Conservation (phyloP, 2,888 invertebrate species). For the Acanthosepion esculentum region DNA sequence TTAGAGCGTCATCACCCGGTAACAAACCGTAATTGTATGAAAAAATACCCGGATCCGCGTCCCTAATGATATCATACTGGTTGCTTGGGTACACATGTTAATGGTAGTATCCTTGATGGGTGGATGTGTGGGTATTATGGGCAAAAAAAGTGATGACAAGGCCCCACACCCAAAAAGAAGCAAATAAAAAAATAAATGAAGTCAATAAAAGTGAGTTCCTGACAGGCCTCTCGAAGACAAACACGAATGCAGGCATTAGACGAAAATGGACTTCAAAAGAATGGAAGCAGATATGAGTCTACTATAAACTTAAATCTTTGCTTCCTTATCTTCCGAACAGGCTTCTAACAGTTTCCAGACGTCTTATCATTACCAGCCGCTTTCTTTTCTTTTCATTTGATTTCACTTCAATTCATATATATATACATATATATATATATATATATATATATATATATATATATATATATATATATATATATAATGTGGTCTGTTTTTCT, state of each 20-base stretch:
- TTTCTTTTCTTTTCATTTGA: conserved; percentile 13
- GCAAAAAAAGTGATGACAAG: conserved; percentile 4
- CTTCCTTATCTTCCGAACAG: background rate
- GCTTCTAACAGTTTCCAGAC: conserved; percentile 23
- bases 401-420: background rate
- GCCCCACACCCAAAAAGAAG: background rate
- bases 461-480: too few relatives aligned
- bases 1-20: too few relatives aligned
- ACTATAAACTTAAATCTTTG: conserved; percentile 8
- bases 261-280: conserved; percentile 8
- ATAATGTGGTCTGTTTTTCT: too few relatives aligned
- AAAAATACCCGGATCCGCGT: too few relatives aligned
- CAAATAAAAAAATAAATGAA: background rate
- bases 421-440: too few relatives aligned
- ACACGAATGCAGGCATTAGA: background rate
- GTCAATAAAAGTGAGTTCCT: background rate
- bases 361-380: background rate
- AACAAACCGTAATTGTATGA: too few relatives aligned
- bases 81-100: background rate
- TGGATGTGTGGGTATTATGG: background rate
- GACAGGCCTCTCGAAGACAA: background rate
- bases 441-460: too few relatives aligned
- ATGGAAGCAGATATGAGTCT: conserved; percentile 1
- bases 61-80: background rate
- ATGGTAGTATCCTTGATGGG: too few relatives aligned